Evolutionary conservation across 2,113 vertebrate genomes (phyloP), one percentile per base, ranked within the genome.

Genomic region (Peucedramus taeniatus): DNA sequence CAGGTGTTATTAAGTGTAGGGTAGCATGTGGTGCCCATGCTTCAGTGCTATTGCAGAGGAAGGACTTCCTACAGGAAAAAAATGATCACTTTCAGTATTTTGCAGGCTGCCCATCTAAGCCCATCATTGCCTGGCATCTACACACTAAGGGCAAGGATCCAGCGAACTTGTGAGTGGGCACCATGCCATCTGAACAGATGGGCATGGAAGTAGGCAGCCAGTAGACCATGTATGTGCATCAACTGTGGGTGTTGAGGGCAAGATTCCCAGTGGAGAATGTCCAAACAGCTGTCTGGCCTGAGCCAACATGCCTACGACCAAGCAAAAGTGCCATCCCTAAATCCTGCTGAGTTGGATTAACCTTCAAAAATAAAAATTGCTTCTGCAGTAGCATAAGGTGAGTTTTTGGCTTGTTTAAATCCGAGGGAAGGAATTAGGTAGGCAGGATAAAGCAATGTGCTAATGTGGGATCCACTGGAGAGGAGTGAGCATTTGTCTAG

Each of bases 171-270:
- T 98, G 98, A 98, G 96, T 97, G 97, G 98, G 98, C 98, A 97
- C 63, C 87, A 94, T 98, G 98, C 98, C 98, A 98, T 98, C 77
- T 97, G 97, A 98, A 98, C 98, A 98, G 98, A 98, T 98, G 98
- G 98, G 98, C 97, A 98, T 96, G 97, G 96, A 98, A 98, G 98
- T 98, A 98, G 97, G 97, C 98, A 98, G 98, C 98, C 98, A 98
- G 98, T 97, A 98, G 98, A 98, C 98, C 98, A 98, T 98, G 98
- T 98, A 98, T 98, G 98, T 98, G 98, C 97, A 98, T 98, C 98
- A 98, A 97, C 94, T 97, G 97, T 98, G 98, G 98, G 98, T 98
- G 98, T 98, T 98, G 97, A 98, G 98, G 98, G 98, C 98, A 98
- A 97, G 97, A 98, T 98, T 98, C 98, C 98, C 97, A 98, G 97